Conservation (phyloP, 2,113 vertebrate genomes). For the Motacilla tschutschensis region DNA sequence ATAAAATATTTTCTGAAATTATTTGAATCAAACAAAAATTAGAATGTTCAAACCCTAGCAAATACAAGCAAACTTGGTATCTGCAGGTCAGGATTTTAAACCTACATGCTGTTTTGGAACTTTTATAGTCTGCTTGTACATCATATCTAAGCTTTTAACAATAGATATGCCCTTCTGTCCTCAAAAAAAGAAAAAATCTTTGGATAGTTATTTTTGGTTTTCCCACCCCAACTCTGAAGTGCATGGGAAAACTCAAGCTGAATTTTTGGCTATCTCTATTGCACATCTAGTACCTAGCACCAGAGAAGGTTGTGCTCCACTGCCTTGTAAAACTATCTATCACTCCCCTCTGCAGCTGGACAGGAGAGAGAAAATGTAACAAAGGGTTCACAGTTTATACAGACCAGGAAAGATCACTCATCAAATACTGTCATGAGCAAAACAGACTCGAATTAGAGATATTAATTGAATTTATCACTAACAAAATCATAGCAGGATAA, state of each 20-base stretch:
- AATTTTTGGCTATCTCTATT: neutral
- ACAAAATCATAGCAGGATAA: neutral
- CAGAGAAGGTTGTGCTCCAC: neutral
- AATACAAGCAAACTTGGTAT: neutral
- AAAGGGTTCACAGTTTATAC: neutral
- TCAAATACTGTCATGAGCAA: neutral
- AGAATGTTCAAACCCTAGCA: neutral
- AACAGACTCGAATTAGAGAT: neutral
- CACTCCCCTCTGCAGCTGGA: neutral
- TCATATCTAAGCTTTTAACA: neutral
- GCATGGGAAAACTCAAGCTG: neutral
- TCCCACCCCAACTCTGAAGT: neutral
- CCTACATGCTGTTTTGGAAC: neutral
- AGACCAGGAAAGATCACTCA: neutral
- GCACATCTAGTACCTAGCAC: neutral
- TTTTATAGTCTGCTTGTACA: neutral
- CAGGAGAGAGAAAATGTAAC: neutral
- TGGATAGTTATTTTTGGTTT: neutral
- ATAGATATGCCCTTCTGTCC: neutral
- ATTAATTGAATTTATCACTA: neutral
- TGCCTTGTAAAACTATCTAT: neutral
- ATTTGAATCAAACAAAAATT: neutral
- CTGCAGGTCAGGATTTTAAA: neutral
- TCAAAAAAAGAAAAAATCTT: neutral
- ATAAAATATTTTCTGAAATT: neutral